Conservation (phyloP, 2,113 vertebrate genomes). For the Acrocephalus arundinaceus region DNA sequence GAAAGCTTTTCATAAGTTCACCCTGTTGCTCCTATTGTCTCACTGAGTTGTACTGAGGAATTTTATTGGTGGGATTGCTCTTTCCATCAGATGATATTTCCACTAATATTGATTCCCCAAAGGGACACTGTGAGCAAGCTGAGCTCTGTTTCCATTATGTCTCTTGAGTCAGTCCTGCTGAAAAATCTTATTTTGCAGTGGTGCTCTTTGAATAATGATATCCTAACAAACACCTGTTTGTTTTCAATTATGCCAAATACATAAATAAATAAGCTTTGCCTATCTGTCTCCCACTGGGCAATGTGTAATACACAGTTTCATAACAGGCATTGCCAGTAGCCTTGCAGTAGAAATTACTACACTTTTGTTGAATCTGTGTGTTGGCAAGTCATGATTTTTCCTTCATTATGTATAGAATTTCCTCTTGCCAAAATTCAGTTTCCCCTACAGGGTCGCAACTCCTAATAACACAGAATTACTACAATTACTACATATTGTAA, state of each 20-base stretch:
- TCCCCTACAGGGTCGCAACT: not conserved
- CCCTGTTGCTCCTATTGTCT: not conserved
- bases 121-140: not conserved
- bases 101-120: not conserved
- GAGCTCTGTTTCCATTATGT: not conserved
- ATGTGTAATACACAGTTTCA: not conserved
- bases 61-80: not conserved
- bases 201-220: conserved; percentile 25
- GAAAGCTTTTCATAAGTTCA: not conserved
- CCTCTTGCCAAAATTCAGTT: not conserved
- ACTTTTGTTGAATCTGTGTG: not conserved
- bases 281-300: conserved; percentile 20
- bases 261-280: conserved; percentile 13
- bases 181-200: not conserved
- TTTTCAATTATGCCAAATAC: conserved; percentile 27
- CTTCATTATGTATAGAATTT: not conserved
- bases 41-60: not conserved
- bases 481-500: not conserved
- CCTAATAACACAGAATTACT: not conserved
- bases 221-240: conserved; percentile 28
- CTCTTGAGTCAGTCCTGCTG: not conserved
- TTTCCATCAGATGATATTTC: not conserved
- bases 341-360: not conserved
- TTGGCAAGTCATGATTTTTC: not conserved
- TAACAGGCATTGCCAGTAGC: not conserved